Conservation (phyloP, 2,888 invertebrate species). For the Drosophila setosimentum region DNA sequence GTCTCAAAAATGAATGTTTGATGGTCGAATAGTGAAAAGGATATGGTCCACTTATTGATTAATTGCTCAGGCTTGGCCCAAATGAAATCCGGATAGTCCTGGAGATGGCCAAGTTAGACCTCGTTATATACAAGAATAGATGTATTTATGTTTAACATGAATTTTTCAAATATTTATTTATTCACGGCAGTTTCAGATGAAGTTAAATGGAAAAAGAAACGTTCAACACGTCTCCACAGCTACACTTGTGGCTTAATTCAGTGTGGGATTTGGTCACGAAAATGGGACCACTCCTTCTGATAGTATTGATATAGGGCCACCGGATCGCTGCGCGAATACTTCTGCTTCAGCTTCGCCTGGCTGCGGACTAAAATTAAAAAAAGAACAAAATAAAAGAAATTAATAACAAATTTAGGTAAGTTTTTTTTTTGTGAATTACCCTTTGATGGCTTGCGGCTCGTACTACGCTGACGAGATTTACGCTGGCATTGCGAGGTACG, state of each 20-base stretch:
- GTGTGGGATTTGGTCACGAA: slow-evolving; percentile 89
- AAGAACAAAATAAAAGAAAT: not conserved
- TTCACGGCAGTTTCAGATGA: not conserved
- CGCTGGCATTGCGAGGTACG: not conserved
- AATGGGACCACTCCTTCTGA: slow-evolving; percentile 90
- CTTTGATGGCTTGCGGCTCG: slow-evolving; percentile 18
- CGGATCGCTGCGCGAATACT: slow-evolving; percentile 86
- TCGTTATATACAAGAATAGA: not conserved
- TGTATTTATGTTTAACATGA: not conserved
- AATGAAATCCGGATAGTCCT: no score
- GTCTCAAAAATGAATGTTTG: not conserved
- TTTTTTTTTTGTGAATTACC: slow-evolving; percentile 22
- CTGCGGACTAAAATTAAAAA: slow-evolving; percentile 54
- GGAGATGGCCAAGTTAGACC: not conserved
- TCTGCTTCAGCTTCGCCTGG: slow-evolving; percentile 48
- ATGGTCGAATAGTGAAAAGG: not conserved
- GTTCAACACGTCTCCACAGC: not conserved
- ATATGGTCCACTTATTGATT: not conserved
- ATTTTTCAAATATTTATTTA: not conserved
- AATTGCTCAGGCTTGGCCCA: no score
- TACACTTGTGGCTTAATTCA: slow-evolving; percentile 88
- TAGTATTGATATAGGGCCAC: slow-evolving; percentile 92
- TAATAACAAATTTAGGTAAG: not conserved
- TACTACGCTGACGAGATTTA: slow-evolving; percentile 47
- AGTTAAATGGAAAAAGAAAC: not conserved